These are phyloP conservation scores for Cyanoderma ruficeps DNA, from an alignment of 2,113 vertebrate species.

Conservation along the genomic window DNA sequence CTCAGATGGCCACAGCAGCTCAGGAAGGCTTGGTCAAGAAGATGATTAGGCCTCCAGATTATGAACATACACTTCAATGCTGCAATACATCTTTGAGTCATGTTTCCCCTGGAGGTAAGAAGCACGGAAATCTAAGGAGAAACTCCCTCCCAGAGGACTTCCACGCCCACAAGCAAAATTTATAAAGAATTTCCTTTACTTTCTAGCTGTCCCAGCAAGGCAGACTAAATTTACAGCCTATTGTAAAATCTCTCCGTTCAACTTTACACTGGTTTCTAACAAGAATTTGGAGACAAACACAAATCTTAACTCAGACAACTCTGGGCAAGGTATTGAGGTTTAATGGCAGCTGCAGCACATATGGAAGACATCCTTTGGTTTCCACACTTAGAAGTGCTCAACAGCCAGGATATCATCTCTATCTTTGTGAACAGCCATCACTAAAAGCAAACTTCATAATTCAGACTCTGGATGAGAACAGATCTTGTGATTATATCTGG, in stretches of 20 bases:
- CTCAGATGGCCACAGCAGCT: neutral
- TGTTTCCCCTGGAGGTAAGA: neutral
- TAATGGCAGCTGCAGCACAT: neutral
- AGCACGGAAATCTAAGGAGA: neutral
- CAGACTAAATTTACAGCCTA: neutral
- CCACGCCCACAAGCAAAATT: neutral
- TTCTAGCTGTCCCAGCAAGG: neutral
- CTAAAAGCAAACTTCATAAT: neutral
- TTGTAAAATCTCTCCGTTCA: neutral
- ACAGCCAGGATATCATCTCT: neutral
- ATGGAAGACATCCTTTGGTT: neutral
- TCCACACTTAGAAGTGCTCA: neutral
- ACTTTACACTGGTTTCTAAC: neutral
- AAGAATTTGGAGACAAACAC: neutral
- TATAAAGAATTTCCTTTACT: neutral
- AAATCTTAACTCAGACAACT: neutral
- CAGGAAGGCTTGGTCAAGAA: neutral
- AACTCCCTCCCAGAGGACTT: neutral
- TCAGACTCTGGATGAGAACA: neutral
- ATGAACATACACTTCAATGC: neutral
- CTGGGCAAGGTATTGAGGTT: neutral
- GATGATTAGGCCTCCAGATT: neutral
- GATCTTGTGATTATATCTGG: neutral
- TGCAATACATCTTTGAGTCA: neutral
- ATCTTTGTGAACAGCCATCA: neutral